These are phyloP conservation scores for Parthenolecanium corni DNA, from an alignment of 2,888 invertebrate genomes.

Conservation along the genomic window DNA sequence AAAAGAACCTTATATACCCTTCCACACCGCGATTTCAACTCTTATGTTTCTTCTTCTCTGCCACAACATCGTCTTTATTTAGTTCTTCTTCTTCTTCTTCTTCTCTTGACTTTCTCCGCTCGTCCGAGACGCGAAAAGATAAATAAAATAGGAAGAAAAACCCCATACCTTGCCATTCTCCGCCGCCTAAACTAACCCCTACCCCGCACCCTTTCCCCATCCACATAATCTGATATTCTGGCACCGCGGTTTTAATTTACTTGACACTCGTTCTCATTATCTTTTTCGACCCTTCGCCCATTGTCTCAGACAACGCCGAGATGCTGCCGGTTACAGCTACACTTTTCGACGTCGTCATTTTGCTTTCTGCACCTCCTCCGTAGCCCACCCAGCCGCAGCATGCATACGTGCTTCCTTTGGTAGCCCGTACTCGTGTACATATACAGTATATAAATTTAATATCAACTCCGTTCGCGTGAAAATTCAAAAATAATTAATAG, in stretches of 20 bases:
- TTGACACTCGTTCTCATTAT: constrained; percentile 27
- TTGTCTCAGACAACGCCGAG: not conserved
- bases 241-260: constrained; percentile 29
- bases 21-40: constrained; percentile 1
- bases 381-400: not conserved
- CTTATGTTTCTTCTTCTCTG: constrained; percentile 24
- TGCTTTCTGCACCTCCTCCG: constrained; percentile 2
- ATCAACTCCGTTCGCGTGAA: constrained; percentile 22
- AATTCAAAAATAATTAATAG: constrained; percentile 26
- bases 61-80: not conserved
- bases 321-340: no score
- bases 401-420: constrained; percentile 17
- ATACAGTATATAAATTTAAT: constrained; percentile 28
- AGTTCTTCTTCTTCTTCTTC: no score
- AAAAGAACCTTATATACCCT: constrained; percentile 6
- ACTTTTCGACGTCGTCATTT: not conserved
- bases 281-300: constrained; percentile 23
- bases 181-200: not conserved
- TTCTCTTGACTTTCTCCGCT: not conserved
- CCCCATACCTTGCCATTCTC: no score
- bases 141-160: no score
- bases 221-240: constrained; percentile 27
- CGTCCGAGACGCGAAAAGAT: not conserved
- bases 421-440: constrained; percentile 12
- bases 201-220: not conserved